Evolutionary conservation across 2,113 vertebrate genomes (phyloP), one percentile per base, ranked within the genome.

Genomic region (Anarrhichthys ocellatus): DNA sequence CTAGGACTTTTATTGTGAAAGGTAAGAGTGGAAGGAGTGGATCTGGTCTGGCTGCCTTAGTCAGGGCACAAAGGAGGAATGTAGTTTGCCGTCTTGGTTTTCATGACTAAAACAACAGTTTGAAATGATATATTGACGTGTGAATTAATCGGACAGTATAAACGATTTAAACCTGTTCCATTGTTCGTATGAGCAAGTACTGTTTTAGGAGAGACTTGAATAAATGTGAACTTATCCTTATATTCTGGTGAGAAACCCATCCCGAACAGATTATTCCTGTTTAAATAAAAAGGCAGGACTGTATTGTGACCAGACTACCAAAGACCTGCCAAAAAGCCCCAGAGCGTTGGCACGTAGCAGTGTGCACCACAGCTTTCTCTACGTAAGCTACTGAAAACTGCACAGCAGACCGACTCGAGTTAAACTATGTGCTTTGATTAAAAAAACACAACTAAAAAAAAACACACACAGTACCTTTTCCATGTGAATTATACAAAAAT

Each of bases 371-470:
- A 64, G 46, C 48, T 44, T 24, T 44, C 68, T 29, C 17, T 34
- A n/a, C 2, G 13, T 24, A 6, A 32, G n/a, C 34, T 54, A 22
- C 72, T 63, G 7, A 48, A 58, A 83, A 62, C 52, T 61, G 9
- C 38, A 52, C 61, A 38, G 66, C 20, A 38, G 22, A 65, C 65
- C 7, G 56, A 58, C 38, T 40, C 6, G 6, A 27, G 9, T 18
- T 58, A 34, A 48, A 38, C 17, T 29, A 17, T 48, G 71, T 84
- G 71, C 71, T 69, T 63, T 63, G 20, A 73, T 62, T 18, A 48
- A 48, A 48, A 48, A 40, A 9, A 40, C 7, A 34, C 5, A 17
- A 59, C 59, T 40, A 52, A 6, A 50, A 50, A 50, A 48, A 48
- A 48, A 2, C 22, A 38, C 44, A 46, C 44, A 46, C 44, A 46